phyloP scores from a whole-genome alignment of 2,797 vertebrate species.

The Prunella strophiata region DNA sequence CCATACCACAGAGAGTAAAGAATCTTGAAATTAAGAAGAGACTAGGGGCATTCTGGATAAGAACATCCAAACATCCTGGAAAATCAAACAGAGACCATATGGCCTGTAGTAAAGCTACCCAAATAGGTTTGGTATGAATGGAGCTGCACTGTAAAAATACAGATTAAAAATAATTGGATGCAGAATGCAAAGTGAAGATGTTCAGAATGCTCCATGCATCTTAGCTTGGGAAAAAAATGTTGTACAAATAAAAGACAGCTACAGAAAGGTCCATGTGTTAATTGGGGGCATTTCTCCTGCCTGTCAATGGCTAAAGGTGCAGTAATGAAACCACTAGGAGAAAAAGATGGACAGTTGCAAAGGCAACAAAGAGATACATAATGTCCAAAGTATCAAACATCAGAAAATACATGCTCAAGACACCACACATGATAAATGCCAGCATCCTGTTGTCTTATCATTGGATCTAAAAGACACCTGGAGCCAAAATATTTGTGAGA shows the following conservation, averaged over 20 bases:
- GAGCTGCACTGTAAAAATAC: background rate
- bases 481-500: background rate
- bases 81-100: conserved; percentile 1
- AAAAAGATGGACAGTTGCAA: background rate
- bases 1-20: background rate
- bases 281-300: background rate
- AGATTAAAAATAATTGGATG: background rate
- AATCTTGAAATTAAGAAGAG: background rate
- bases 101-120: background rate
- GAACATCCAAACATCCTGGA: background rate
- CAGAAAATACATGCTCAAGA: background rate
- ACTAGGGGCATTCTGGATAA: background rate
- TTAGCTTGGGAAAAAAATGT: background rate
- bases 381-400: background rate
- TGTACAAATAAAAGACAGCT: background rate
- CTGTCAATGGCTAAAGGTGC: background rate
- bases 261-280: conserved; percentile 5
- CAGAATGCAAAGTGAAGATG: background rate
- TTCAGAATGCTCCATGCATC: background rate
- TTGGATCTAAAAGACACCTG: background rate
- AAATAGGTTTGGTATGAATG: background rate
- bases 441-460: background rate
- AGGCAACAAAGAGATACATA: background rate
- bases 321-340: background rate
- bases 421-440: background rate